A percentile compares a stretch with the other conserved stretches of the same genome.
Evolutionary conservation across 2,888 invertebrate genomes (phyloP).

Genomic region (Acanthopleura granulata): DNA sequence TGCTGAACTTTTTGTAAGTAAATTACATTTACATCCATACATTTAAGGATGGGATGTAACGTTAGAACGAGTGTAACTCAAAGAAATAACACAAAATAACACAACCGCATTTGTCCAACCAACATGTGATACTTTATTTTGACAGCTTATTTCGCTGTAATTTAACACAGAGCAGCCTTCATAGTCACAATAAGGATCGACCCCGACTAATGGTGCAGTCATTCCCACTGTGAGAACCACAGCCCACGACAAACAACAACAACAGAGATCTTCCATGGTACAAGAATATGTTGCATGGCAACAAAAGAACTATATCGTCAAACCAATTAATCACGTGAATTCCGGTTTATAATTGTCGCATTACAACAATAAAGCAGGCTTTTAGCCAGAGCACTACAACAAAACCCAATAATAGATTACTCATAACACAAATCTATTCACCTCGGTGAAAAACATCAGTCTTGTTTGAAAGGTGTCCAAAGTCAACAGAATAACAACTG

Average conservation of each 20-base stretch:
- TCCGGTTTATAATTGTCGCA: neutral
- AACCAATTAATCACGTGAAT: neutral
- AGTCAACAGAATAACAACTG: too few species aligned
- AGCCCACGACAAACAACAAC: neutral
- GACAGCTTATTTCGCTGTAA: slow-evolving; percentile 1
- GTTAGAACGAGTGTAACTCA: too few species aligned
- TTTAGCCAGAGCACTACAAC: slow-evolving; percentile 14
- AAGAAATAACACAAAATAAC: too few species aligned
- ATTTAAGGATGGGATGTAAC: too few species aligned
- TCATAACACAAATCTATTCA: too few species aligned
- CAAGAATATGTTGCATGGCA: slow-evolving; percentile 17
- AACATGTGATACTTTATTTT: slow-evolving; percentile 8
- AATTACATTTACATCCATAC: too few species aligned
- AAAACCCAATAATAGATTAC: neutral
- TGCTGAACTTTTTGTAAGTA: too few species aligned
- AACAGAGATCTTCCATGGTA: slow-evolving; percentile 2
- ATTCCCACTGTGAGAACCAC: slow-evolving; percentile 2
- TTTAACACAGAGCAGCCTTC: slow-evolving; percentile 14
- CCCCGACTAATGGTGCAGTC: neutral
- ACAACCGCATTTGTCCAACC: neutral
- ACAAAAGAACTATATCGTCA: neutral
- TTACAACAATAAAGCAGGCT: neutral
- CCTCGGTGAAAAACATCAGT: too few species aligned
- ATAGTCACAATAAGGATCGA: slow-evolving; percentile 7
- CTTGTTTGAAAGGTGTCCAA: too few species aligned